Base-by-base conservation (phyloP, 2,797 vertebrate genomes). In the Falco novaeseelandiae region DNA sequence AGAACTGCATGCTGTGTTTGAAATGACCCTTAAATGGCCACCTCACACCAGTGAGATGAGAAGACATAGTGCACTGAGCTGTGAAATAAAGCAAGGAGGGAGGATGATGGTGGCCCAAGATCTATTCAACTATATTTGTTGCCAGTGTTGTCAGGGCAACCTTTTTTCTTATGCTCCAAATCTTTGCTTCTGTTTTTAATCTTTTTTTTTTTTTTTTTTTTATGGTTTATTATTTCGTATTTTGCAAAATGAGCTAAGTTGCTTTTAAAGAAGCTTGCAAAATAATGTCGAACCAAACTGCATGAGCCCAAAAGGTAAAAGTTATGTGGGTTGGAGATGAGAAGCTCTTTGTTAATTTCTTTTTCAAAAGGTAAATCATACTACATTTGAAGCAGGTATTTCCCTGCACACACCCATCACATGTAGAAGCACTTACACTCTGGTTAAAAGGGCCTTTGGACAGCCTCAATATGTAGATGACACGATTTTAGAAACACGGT, bases 1-100 rank as follows among this genome's bases (percentile, higher is more conserved):
- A 92, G 72, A 83, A 67, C 73, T 79, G 36, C 86, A 66, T 2
- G 8, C 62, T 71, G 89, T 77, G 36, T 71, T 91, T 54, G 72
- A 93, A 94, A 96, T 89, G 73, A 87, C 65, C 76, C 72, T 95
- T 90, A 92, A 97, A 96, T 38, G 63, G 44, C 52, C 77, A 85
- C 36, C 80, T 95, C 82, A 82, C 74, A 91, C 83, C 57, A 81
- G 34, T 83, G 90, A 74, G 65, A 83, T 70, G 63, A 89, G 61
- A 80, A 83, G 69, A 90, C 6, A 19, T 17, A 69, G 69, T 66
- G 80, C 70, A 83, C n/a, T 89, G 84, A 89, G 71, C 79, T 95
- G 87, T 95, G 86, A 94, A 96, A 95, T 86, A 82, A 96, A 94
- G 76, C 44, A 80, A 34, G 66, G 65, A 65, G 54, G 18, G 54